Percentiles rank a stretch among this genome's conserved stretches.
Evolutionary conservation across 1,140 invertebrate species (phyloP).

Genomic region (Radopholus similis): DNA sequence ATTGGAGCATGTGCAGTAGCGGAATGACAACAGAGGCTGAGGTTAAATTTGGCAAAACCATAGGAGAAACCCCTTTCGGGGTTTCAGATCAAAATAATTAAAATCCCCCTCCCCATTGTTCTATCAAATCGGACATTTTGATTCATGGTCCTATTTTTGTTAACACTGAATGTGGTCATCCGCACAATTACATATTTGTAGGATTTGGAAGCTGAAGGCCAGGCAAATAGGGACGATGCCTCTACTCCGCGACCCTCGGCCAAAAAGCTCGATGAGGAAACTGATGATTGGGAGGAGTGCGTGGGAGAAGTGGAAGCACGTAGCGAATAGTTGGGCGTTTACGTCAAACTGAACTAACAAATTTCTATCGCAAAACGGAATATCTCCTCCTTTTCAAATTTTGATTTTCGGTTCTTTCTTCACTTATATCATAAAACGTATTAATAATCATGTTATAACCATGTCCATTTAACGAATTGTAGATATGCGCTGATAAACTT

Average conservation of each 20-base stretch:
- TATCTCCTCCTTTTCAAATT: too few relatives aligned
- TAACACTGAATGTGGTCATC: too few relatives aligned
- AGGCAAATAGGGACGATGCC: background rate
- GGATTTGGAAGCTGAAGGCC: background rate
- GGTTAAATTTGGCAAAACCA: background rate
- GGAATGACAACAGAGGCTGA: slow-evolving; percentile 6
- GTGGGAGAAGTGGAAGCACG: background rate
- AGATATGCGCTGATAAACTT: too few relatives aligned
- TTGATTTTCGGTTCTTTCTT: too few relatives aligned
- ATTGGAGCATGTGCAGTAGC: slow-evolving; percentile 37
- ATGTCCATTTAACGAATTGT: too few relatives aligned
- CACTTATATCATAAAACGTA: too few relatives aligned
- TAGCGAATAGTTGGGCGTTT: background rate
- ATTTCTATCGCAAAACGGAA: too few relatives aligned
- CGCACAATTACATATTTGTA: too few relatives aligned
- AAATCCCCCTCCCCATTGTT: too few relatives aligned
- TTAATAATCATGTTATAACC: too few relatives aligned
- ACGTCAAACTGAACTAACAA: background rate
- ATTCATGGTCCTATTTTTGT: background rate
- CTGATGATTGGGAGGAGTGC: slow-evolving; percentile 23
- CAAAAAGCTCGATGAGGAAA: slow-evolving; percentile 6
- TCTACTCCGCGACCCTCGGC: slow-evolving; percentile 7
- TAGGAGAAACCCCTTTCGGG: too few relatives aligned
- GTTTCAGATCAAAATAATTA: too few relatives aligned
- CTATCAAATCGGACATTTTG: background rate